These are phyloP conservation scores for Aquatica leii DNA, from an alignment of 2,888 invertebrate species.

Conservation along the genomic window DNA sequence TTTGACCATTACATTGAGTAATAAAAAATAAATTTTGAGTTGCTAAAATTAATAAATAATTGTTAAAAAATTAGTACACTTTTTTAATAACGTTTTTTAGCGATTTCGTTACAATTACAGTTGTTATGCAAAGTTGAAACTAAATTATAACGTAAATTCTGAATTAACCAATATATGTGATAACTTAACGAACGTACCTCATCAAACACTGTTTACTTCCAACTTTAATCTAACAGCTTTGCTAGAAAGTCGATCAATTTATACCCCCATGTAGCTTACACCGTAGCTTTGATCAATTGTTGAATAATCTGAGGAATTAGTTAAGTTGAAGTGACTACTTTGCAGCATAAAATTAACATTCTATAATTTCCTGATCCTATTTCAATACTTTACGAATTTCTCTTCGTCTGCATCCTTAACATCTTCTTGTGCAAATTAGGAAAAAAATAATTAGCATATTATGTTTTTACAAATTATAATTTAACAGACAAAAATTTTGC, in stretches of 20 bases:
- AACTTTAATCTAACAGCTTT: not conserved
- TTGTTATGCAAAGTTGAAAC: too few species aligned
- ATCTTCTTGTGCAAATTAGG: not conserved
- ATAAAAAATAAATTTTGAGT: too few species aligned
- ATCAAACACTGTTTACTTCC: constrained; percentile 1
- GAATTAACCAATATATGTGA: too few species aligned
- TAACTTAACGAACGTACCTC: too few species aligned
- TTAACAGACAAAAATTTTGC: not conserved
- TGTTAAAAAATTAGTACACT: too few species aligned
- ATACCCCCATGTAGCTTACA: not conserved
- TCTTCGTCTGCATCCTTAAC: not conserved
- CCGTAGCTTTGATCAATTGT: not conserved
- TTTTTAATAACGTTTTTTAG: too few species aligned
- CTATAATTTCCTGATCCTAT: not conserved
- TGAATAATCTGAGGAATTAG: not conserved
- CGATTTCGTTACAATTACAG: too few species aligned
- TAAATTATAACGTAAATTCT: too few species aligned
- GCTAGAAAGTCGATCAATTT: constrained; percentile 11
- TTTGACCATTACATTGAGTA: too few species aligned
- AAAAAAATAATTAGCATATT: not conserved
- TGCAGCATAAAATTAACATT: constrained; percentile 7
- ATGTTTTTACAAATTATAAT: not conserved
- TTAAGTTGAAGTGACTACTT: not conserved
- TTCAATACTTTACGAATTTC: not conserved
- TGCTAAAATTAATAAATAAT: too few species aligned